Base-by-base conservation (phyloP, 2,113 vertebrate species). In the Poeciliopsis turrubarensis region DNA sequence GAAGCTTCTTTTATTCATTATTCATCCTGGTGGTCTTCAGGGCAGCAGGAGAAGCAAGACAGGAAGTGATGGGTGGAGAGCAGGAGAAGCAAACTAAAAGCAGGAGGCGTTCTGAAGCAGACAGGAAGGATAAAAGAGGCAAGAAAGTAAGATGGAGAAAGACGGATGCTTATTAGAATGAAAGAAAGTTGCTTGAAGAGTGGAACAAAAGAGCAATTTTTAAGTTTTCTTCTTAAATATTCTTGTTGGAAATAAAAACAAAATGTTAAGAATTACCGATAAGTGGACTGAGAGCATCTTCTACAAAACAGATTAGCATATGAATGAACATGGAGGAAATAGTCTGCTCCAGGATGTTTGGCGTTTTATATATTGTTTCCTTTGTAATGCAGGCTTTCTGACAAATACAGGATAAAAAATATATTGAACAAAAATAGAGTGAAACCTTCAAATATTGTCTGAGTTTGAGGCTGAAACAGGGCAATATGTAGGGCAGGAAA, bases 1-100 rank as follows among this genome's bases (percentile, higher is more conserved):
- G 37, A 39, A 64, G 63, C 32, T 72, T 47, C 34, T 77, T 77
- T 91, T 78, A 77, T 87, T 84, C 80, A 74, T 89, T 78, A 83
- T 78, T 80, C 76, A 75, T 72, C 62, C 47, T n/a, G 66, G 65
- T 72, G 75, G 62, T 54, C 31, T 82, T 77, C 44, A 3, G 77
- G 88, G 86, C 77, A 64, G 70, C 2, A 63, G 69, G 65, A 69
- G 29, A 14, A 77, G 68, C 3, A 25, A 60, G 68, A 80, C 60
- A 62, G 69, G 27, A 60, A 67, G 79, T 27, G 74, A 80, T 70
- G 66, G 76, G 29, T 32, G 26, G 29, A 39, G 47, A 34, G 5
- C 14, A 62, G 34, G 13, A 10, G 19, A 13, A 9, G 30, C 19
- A 12, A 39, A 30, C 22, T 19, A 14, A 68, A 54, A 47, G 27